Percentiles rank a stretch among this genome's conserved stretches.
Evolutionary conservation across 2,113 vertebrate species (phyloP).

Genomic region (Falco punctatus): DNA sequence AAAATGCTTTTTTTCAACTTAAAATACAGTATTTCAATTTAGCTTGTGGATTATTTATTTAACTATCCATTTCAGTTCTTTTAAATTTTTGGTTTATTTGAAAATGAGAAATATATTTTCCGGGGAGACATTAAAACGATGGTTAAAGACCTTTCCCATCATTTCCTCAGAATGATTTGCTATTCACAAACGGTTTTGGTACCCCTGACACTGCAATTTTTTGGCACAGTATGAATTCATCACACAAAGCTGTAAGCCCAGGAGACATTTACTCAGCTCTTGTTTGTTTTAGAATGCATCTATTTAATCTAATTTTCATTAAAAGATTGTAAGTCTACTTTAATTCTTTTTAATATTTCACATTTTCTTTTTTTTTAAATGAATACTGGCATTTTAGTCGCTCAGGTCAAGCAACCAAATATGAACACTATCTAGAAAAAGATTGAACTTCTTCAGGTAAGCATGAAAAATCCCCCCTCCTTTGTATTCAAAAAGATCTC

Average conservation of each 20-base stretch:
- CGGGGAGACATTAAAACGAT: neutral
- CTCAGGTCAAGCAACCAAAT: neutral
- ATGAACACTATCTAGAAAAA: neutral
- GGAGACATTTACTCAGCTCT: neutral
- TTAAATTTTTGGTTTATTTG: neutral
- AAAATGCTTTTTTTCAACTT: neutral
- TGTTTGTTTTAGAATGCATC: conserved; percentile 6
- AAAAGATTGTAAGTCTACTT: conserved; percentile 3
- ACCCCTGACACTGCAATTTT: neutral
- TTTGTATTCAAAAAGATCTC: neutral
- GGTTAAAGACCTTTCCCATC: neutral
- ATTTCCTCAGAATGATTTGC: neutral
- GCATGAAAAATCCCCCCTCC: neutral
- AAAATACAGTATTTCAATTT: neutral
- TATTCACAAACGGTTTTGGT: neutral
- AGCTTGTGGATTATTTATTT: conserved; percentile 1
- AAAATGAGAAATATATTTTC: conserved; percentile 29
- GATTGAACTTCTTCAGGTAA: neutral
- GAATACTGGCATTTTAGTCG: neutral
- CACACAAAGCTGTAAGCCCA: neutral
- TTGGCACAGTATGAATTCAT: neutral
- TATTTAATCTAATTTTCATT: conserved; percentile 37
- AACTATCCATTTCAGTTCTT: neutral
- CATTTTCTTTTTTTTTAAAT: conserved; percentile 1
- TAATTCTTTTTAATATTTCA: conserved; percentile 47